phyloP scores from a whole-genome alignment of 2,797 vertebrate genomes.

The Amazona finschi region DNA sequence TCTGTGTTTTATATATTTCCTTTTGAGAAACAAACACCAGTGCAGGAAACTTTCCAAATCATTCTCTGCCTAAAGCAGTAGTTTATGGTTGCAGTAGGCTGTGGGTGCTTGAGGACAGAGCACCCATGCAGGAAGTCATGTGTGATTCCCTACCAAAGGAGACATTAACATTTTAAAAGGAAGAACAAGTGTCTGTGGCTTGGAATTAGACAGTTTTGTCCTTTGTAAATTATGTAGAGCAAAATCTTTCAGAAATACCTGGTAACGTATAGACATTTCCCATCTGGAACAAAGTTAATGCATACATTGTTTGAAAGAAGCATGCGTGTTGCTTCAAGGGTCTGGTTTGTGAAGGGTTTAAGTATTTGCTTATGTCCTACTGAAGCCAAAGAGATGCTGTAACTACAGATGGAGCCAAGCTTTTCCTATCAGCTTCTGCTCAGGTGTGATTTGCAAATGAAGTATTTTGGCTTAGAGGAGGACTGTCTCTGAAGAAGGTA shows the following conservation, averaged over 20 bases:
- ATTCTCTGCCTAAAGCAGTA: not conserved
- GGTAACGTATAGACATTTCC: slow-evolving; percentile 3
- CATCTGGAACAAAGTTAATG: not conserved
- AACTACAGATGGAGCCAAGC: not conserved
- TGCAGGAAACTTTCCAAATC: not conserved
- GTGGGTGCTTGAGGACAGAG: not conserved
- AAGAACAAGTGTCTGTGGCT: not conserved
- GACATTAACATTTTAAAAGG: not conserved
- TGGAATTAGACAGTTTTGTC: not conserved
- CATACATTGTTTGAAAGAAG: not conserved
- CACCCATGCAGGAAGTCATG: not conserved
- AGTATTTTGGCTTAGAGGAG: slow-evolving; percentile 32
- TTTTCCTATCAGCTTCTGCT: slow-evolving; percentile 18
- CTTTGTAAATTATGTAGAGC: slow-evolving; percentile 7
- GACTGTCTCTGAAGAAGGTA: not conserved
- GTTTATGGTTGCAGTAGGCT: not conserved
- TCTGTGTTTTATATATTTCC: not conserved
- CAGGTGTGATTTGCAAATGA: slow-evolving; percentile 57
- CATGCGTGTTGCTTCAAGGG: not conserved
- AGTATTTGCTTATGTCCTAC: not conserved
- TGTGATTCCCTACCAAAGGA: not conserved
- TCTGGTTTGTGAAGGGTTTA: not conserved
- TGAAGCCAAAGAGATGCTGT: slow-evolving; percentile 1
- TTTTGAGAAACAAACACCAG: not conserved
- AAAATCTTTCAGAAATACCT: slow-evolving; percentile 24